Evolutionary conservation across 1,140 invertebrate genomes (phyloP).

Genomic region (Neodiprion fabricii): DNA sequence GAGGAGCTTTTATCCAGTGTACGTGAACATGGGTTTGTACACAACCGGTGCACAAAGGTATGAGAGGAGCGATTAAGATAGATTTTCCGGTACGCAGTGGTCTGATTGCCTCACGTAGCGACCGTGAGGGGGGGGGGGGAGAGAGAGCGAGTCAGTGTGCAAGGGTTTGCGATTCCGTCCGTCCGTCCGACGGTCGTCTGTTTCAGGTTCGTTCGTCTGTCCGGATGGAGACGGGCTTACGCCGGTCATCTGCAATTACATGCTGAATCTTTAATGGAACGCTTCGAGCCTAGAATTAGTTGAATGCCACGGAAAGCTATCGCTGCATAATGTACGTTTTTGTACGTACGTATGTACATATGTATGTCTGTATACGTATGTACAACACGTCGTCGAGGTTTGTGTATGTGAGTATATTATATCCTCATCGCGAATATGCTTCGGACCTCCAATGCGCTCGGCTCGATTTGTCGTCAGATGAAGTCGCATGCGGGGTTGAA

Average conservation of each 20-base stretch:
- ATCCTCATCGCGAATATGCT: too few species aligned
- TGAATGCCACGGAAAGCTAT: constrained; percentile 58
- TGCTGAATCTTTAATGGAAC: constrained; percentile 63
- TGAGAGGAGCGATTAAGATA: constrained; percentile 30
- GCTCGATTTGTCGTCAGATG: too few species aligned
- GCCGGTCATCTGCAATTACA: constrained; percentile 60
- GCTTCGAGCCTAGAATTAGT: constrained; percentile 61
- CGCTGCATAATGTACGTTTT: constrained; percentile 43
- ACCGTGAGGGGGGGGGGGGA: too few species aligned
- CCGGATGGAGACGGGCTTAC: background rate
- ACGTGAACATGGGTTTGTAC: too few species aligned
- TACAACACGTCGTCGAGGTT: constrained; percentile 26
- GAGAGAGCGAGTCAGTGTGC: background rate
- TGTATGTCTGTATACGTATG: constrained; percentile 21
- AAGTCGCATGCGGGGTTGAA: too few species aligned
- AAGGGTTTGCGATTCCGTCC: background rate
- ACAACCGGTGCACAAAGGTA: background rate
- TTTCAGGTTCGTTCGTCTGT: background rate
- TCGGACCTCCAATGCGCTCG: too few species aligned
- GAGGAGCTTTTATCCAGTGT: too few species aligned
- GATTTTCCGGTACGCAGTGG: constrained; percentile 42
- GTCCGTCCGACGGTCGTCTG: background rate
- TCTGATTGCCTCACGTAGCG: constrained; percentile 48
- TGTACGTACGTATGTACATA: background rate
- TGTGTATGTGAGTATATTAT: background rate